Evolutionary conservation across 2,113 vertebrate genomes (phyloP).

Genomic region (Chloebia gouldiae): DNA sequence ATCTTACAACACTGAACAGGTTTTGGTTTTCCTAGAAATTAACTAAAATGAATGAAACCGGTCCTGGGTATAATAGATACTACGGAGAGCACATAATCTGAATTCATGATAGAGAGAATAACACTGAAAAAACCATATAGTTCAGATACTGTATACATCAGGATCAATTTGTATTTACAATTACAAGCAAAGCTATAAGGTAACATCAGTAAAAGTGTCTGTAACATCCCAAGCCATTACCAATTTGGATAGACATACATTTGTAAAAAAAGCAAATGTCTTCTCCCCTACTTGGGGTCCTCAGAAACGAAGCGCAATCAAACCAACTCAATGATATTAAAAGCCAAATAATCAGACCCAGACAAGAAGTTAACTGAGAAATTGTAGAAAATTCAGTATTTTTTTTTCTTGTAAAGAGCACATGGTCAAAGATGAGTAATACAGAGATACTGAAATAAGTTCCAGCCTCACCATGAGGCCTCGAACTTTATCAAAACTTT

Average conservation of each 20-base stretch:
- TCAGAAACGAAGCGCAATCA: background rate
- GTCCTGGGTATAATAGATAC: background rate
- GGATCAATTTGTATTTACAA: background rate
- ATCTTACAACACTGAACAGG: fast-evolving
- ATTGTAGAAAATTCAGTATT: background rate
- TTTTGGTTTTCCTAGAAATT: background rate
- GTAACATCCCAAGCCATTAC: background rate
- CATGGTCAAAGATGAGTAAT: background rate
- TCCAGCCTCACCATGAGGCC: background rate
- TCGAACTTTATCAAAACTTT: background rate
- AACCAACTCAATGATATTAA: background rate
- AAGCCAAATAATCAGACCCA: background rate
- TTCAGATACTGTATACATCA: background rate
- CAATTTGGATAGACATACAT: background rate
- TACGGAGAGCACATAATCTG: background rate
- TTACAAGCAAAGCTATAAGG: background rate
- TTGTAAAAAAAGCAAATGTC: background rate
- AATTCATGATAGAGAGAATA: background rate
- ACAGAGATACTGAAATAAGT: background rate
- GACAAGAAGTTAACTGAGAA: background rate
- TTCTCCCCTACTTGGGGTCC: too few species aligned
- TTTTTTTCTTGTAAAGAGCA: background rate
- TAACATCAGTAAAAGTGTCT: background rate
- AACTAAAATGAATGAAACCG: background rate
- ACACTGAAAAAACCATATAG: fast-evolving